Percentiles rank a stretch among this genome's conserved stretches.
phyloP scores from a whole-genome alignment of 1,140 invertebrate species.

The Brachionus rubens region DNA sequence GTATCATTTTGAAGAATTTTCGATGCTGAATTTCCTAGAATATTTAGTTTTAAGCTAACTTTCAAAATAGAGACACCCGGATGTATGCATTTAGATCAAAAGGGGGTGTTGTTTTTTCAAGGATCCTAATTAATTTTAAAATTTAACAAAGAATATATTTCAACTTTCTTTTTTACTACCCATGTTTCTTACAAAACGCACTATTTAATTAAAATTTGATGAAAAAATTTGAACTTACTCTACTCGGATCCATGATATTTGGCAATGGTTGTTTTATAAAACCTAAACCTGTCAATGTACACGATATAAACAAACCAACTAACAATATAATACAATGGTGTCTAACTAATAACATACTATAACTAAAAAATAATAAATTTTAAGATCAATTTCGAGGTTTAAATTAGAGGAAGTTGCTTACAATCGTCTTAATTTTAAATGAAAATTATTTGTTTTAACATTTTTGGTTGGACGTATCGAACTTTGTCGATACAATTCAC shows the following conservation, averaged over 20 bases:
- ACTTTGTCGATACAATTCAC: background rate
- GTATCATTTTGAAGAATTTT: too few relatives aligned
- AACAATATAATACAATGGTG: conserved; percentile 31
- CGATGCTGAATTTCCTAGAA: too few relatives aligned
- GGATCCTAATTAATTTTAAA: too few relatives aligned
- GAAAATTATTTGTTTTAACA: conserved; percentile 6
- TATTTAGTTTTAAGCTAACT: too few relatives aligned
- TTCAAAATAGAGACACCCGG: too few relatives aligned
- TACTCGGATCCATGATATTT: conserved; percentile 14
- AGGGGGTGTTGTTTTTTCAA: too few relatives aligned
- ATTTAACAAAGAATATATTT: too few relatives aligned
- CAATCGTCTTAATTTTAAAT: background rate
- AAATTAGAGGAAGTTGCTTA: background rate
- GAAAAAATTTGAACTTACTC: background rate
- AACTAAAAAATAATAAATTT: conserved; percentile 27
- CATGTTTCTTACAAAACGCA: too few relatives aligned
- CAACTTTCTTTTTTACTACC: too few relatives aligned
- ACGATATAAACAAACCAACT: background rate
- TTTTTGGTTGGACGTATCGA: background rate
- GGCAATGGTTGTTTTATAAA: conserved; percentile 28
- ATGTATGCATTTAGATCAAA: too few relatives aligned
- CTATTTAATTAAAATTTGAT: too few relatives aligned
- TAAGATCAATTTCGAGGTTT: background rate
- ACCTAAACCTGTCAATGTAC: background rate
- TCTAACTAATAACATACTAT: conserved; percentile 27